phyloP scores from a whole-genome alignment of 2,888 invertebrate genomes.

The Athalia cordata region DNA sequence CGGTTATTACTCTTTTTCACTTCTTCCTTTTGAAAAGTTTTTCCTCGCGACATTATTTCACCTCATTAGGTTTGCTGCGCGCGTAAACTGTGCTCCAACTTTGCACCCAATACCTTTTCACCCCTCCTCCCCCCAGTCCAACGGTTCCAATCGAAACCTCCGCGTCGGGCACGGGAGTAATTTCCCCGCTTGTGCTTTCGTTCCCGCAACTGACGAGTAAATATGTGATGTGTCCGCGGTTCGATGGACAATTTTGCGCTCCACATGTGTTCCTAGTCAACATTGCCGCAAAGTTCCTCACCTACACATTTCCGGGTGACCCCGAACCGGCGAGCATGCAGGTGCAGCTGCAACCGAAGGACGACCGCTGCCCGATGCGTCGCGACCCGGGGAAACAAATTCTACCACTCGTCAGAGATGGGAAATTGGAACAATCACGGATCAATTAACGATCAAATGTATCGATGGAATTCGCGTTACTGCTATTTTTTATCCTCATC shows the following conservation, averaged over 20 bases:
- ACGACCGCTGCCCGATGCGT: not conserved
- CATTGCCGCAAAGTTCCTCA: constrained; percentile 23
- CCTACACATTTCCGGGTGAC: not conserved
- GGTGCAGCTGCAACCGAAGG: not conserved
- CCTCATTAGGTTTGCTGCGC: constrained; percentile 25
- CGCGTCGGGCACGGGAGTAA: constrained; percentile 13
- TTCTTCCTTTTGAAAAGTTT: not conserved
- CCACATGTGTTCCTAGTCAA: not conserved
- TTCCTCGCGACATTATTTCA: constrained; percentile 8
- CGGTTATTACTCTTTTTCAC: constrained; percentile 64
- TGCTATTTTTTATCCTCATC: constrained; percentile 9
- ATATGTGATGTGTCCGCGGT: constrained; percentile 7
- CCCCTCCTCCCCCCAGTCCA: not conserved
- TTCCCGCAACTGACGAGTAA: constrained; percentile 16
- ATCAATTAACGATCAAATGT: constrained; percentile 51
- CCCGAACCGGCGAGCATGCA: not conserved
- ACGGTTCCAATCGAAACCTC: constrained; percentile 1
- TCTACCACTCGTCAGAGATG: constrained; percentile 54
- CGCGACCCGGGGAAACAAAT: constrained; percentile 51
- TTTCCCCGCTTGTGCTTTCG: not conserved
- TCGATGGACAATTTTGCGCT: not conserved
- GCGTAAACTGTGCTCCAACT: constrained; percentile 20
- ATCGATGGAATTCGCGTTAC: constrained; percentile 13
- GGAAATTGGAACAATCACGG: constrained; percentile 57
- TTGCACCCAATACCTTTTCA: not conserved